Conservation (phyloP, 2,113 vertebrate genomes). For the Carlito syrichta region DNA sequence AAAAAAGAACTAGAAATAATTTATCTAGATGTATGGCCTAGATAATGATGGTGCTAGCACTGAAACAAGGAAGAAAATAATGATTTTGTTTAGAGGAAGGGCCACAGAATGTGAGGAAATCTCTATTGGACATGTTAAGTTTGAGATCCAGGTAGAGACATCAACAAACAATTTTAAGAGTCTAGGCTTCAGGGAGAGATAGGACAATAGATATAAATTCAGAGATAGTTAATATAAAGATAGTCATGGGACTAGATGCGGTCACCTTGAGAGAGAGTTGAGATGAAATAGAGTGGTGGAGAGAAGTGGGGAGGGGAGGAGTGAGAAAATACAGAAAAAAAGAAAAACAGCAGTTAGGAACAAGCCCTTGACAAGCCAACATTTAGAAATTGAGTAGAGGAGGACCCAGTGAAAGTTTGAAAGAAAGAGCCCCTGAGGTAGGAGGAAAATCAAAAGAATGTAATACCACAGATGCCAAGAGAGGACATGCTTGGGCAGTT, state of each 20-base stretch:
- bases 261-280: not conserved
- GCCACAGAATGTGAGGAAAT: not conserved
- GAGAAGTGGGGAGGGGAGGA: not conserved
- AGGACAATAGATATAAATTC: not conserved
- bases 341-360: not conserved
- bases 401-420: not conserved
- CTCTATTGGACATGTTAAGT: not conserved
- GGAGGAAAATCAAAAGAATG: not conserved
- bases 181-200: not conserved
- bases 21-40: not conserved
- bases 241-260: not conserved
- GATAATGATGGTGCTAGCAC: not conserved
- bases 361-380: not conserved
- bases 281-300: not conserved
- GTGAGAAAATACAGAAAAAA: not conserved
- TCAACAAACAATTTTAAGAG: not conserved
- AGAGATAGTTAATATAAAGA: not conserved
- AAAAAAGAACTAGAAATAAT: not conserved
- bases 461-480: not conserved
- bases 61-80: not conserved
- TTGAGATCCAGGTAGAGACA: not conserved
- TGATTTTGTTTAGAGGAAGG: not conserved
- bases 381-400: not conserved
- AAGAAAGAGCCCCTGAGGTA: not conserved
- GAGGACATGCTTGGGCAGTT: not conserved